A percentile compares a stretch with the other conserved stretches of the same genome.
phyloP scores from a whole-genome alignment of 37 sponge, comb jelly and placozoan species.

The Petrosia ficiformis region DNA sequence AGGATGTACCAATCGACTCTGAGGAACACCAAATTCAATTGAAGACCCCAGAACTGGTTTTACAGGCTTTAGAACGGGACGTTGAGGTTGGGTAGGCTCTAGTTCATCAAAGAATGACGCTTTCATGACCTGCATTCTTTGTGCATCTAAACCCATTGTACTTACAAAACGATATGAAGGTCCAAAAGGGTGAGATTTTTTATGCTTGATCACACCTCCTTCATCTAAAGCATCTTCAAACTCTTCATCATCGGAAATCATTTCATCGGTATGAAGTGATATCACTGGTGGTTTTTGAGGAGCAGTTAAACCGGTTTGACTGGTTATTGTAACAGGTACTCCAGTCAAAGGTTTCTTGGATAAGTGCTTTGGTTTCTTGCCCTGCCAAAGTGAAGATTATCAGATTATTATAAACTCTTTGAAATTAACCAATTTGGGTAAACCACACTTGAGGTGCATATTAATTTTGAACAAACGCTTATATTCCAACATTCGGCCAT shows the following conservation, averaged over 20 bases:
- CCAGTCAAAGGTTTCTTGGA: not conserved
- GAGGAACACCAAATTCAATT: not conserved
- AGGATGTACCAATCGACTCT: not conserved
- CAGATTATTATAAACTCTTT: no score
- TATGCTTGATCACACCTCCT: not conserved
- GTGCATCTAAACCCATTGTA: constrained; percentile 48
- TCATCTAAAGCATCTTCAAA: constrained; percentile 5
- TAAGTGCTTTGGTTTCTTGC: not conserved
- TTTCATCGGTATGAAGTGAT: constrained; percentile 20
- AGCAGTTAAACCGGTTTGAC: not conserved
- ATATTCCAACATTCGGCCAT: no score
- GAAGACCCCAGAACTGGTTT: no score
- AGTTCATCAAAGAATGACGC: constrained; percentile 74
- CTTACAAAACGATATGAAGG: constrained; percentile 49
- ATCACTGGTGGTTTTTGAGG: not conserved
- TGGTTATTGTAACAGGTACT: not conserved
- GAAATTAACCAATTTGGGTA: no score
- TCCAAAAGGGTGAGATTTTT: not conserved
- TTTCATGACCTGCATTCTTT: constrained; percentile 86
- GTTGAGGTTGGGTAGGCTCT: not conserved
- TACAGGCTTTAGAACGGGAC: no score
- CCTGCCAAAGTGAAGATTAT: not conserved
- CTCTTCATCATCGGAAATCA: constrained; percentile 42
- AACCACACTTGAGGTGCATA: no score
- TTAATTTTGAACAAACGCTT: no score